Percentiles rank a stretch among this genome's conserved stretches.
These are phyloP conservation scores for Linnaemya vulpina DNA, from an alignment of 2,888 invertebrate genomes.

Conservation along the genomic window DNA sequence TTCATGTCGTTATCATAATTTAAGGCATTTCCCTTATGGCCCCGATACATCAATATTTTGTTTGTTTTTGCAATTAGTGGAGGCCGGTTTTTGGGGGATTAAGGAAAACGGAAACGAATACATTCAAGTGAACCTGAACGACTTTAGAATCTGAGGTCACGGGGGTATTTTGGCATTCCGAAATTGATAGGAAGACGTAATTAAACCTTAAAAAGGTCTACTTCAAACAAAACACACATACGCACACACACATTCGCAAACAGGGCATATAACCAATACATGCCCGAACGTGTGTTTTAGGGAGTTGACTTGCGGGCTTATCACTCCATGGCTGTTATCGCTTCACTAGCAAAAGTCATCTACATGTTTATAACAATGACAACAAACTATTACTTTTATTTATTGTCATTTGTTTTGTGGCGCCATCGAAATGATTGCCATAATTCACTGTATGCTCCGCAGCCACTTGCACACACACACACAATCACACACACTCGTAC, in stretches of 20 bases:
- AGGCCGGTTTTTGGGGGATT: too few species aligned
- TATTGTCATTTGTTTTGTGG: slow-evolving; percentile 81
- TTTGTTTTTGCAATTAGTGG: too few species aligned
- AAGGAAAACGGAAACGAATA: too few species aligned
- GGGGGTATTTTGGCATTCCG: background rate
- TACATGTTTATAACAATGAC: slow-evolving; percentile 76
- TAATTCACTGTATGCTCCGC: slow-evolving; percentile 65
- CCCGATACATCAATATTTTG: too few species aligned
- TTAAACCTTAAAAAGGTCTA: slow-evolving; percentile 23
- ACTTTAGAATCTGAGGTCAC: background rate
- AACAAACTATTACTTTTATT: slow-evolving; percentile 81
- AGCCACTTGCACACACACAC: slow-evolving; percentile 18
- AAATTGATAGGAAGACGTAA: background rate
- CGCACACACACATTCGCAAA: background rate
- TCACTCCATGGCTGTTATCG: slow-evolving; percentile 41
- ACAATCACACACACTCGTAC: background rate
- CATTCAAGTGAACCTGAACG: too few species aligned
- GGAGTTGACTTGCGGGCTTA: slow-evolving; percentile 1
- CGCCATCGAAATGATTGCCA: slow-evolving; percentile 79
- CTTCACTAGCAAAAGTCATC: slow-evolving; percentile 65
- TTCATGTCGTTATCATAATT: too few species aligned
- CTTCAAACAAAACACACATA: background rate
- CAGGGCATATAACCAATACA: background rate
- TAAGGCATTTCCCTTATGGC: too few species aligned
- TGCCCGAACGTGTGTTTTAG: background rate